Conservation (phyloP, 2,888 invertebrate genomes). For the Caenorhabditis sp. region DNA sequence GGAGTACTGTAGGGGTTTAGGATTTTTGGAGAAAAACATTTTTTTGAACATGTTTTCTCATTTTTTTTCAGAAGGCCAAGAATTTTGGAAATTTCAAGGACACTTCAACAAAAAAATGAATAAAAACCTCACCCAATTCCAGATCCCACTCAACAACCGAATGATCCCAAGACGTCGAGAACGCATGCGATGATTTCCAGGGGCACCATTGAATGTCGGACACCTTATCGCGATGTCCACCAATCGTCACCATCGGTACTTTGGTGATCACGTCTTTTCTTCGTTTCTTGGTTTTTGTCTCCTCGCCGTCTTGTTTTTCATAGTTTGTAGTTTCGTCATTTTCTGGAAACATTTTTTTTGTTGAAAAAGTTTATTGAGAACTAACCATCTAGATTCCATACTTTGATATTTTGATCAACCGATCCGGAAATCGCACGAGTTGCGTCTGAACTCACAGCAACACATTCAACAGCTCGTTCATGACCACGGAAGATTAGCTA, state of each 20-base stretch:
- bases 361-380: not conserved
- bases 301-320: constrained; percentile 43
- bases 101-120: too few relatives aligned
- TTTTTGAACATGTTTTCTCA: too few relatives aligned
- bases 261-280: constrained; percentile 52
- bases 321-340: constrained; percentile 40
- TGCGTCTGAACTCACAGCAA: constrained; percentile 80
- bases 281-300: constrained; percentile 36
- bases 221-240: constrained; percentile 90
- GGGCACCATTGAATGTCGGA: constrained; percentile 83
- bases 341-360: constrained; percentile 15
- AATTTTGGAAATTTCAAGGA: too few relatives aligned
- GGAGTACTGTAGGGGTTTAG: too few relatives aligned
- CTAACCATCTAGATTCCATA: constrained; percentile 71
- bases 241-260: constrained; percentile 82
- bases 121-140: constrained; percentile 58
- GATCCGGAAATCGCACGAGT: constrained; percentile 72
- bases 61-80: not conserved
- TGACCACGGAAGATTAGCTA: constrained; percentile 81
- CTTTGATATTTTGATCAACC: constrained; percentile 73
- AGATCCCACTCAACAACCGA: constrained; percentile 92
- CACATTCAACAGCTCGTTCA: constrained; percentile 87
- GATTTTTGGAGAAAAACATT: too few relatives aligned
- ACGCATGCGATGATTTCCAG: constrained; percentile 77
- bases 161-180: constrained; percentile 94